Percentiles rank a stretch among this genome's conserved stretches.
These are phyloP conservation scores for Papilio machaon DNA, from an alignment of 1,140 invertebrate species.

Conservation along the genomic window DNA sequence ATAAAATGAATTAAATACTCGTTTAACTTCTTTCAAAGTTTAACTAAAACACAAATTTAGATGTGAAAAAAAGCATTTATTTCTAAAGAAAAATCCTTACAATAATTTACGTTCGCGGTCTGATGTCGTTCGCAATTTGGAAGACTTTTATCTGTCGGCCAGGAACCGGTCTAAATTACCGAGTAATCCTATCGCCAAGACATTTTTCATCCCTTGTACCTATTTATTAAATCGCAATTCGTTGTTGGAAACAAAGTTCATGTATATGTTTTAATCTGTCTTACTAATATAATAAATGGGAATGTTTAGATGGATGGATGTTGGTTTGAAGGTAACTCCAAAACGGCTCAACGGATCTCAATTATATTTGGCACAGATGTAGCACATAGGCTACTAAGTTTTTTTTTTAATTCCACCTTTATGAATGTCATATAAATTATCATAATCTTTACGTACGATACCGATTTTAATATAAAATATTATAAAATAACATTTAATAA, in stretches of 20 bases:
- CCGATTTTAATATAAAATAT: too few relatives aligned
- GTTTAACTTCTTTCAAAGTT: neutral
- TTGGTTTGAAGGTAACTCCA: too few relatives aligned
- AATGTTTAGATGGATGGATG: too few relatives aligned
- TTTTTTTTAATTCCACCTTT: too few relatives aligned
- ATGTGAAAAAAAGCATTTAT: slow-evolving; percentile 1
- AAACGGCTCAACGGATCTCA: too few relatives aligned
- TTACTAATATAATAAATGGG: too few relatives aligned
- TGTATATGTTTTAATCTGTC: neutral
- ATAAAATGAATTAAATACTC: too few relatives aligned
- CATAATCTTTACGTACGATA: too few relatives aligned
- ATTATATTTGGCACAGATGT: too few relatives aligned
- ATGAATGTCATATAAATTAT: too few relatives aligned
- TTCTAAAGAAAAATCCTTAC: neutral
- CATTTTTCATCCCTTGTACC: slow-evolving; percentile 18
- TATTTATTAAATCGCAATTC: slow-evolving; percentile 22
- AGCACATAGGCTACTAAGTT: too few relatives aligned
- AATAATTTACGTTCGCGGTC: slow-evolving; percentile 10
- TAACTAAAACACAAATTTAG: neutral
- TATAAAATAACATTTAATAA: too few relatives aligned
- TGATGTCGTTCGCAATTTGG: slow-evolving; percentile 24
- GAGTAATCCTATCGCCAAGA: slow-evolving; percentile 18
- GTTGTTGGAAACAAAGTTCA: neutral
- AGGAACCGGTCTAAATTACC: slow-evolving; percentile 18
- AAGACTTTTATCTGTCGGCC: slow-evolving; percentile 13